phyloP scores from a whole-genome alignment of 2,797 vertebrate species.

The Anguilla megastoma region DNA sequence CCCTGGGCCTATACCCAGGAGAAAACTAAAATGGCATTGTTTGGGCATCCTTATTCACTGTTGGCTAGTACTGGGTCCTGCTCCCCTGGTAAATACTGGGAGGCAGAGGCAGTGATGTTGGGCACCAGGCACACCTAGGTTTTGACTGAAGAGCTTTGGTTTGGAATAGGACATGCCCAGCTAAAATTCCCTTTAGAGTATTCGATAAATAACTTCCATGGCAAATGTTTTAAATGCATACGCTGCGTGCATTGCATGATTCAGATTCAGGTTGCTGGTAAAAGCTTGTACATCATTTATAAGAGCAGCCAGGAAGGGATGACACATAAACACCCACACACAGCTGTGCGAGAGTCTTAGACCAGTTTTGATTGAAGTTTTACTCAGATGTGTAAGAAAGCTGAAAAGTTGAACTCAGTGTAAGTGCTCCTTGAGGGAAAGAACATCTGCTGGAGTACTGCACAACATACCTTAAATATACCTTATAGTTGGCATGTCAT shows the following conservation, averaged over 20 bases:
- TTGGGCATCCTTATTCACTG: not conserved
- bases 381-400: not conserved
- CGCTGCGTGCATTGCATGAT: not conserved
- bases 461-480: not conserved
- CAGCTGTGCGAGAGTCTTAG: not conserved
- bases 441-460: not conserved
- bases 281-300: not conserved
- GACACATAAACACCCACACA: not conserved
- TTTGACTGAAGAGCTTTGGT: no score
- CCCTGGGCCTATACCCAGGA: not conserved
- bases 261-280: not conserved
- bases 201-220: not conserved
- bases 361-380: not conserved
- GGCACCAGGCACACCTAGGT: no score
- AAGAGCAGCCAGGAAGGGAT: not conserved
- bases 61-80: not conserved
- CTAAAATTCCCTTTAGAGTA: not conserved
- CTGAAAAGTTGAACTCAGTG: not conserved
- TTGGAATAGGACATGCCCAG: no score
- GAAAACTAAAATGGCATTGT: not conserved
- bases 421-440: not conserved
- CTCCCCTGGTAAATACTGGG: no score
- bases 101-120: no score
- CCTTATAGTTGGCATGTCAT: not conserved
- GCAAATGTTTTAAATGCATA: not conserved